These are phyloP conservation scores for Clarias fuscus DNA, from an alignment of 2,797 vertebrate genomes.

Conservation along the genomic window DNA sequence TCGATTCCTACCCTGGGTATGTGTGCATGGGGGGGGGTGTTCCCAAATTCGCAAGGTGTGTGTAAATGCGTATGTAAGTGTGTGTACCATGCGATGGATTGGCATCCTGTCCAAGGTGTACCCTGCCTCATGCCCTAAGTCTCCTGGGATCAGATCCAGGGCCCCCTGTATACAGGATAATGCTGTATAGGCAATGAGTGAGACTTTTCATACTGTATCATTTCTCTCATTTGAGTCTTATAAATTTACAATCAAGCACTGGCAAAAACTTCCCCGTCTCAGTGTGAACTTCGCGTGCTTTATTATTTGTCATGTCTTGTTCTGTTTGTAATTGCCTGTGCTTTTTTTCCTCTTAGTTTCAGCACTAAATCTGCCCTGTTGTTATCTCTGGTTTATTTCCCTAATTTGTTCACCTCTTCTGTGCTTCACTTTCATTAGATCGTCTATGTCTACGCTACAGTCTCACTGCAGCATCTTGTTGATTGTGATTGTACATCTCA, in stretches of 20 bases:
- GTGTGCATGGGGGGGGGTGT: too few species aligned
- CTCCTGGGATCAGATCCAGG: too few species aligned
- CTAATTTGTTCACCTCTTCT: neutral
- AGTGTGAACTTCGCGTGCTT: neutral
- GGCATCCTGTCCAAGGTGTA: too few species aligned
- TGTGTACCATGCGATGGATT: too few species aligned
- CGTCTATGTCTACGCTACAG: neutral
- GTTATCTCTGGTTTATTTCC: neutral
- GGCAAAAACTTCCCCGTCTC: neutral
- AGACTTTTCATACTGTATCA: too few species aligned
- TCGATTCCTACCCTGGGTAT: too few species aligned
- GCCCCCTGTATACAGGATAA: too few species aligned
- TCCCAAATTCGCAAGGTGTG: too few species aligned
- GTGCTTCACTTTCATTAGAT: conserved; percentile 2
- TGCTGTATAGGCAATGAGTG: too few species aligned
- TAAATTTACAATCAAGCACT: neutral
- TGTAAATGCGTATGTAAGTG: too few species aligned
- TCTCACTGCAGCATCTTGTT: neutral
- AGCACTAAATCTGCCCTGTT: neutral
- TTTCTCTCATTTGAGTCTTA: neutral
- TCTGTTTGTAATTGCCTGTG: neutral
- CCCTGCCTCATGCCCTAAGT: too few species aligned
- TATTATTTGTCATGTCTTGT: neutral
- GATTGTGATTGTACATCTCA: neutral
- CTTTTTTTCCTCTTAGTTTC: neutral